Percentiles rank a stretch among this genome's conserved stretches.
These are phyloP conservation scores for Lepeophtheirus nordmannii DNA, from an alignment of 2,888 invertebrate genomes.

Conservation along the genomic window DNA sequence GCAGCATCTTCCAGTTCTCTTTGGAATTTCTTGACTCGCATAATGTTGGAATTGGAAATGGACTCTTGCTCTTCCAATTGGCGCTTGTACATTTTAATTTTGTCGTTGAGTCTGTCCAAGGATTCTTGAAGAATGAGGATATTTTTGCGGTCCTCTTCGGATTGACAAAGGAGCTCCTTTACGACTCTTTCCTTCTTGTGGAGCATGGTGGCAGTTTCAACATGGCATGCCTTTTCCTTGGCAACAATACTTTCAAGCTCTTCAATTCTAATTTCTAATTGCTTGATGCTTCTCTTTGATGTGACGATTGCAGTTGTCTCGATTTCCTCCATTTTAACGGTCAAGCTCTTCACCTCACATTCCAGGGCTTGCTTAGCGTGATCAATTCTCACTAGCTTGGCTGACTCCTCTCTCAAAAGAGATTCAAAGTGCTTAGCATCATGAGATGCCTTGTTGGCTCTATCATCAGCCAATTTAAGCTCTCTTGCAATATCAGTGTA, in stretches of 20 bases:
- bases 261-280: constrained; percentile 56
- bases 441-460: constrained; percentile 77
- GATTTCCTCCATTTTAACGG: constrained; percentile 82
- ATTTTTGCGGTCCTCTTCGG: constrained; percentile 94
- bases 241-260: constrained; percentile 66
- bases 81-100: constrained; percentile 83
- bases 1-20: constrained; percentile 93
- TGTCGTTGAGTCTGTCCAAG: constrained; percentile 33
- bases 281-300: constrained; percentile 91
- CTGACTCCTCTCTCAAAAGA: constrained; percentile 84
- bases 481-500: constrained; percentile 96
- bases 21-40: constrained; percentile 93
- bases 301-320: constrained; percentile 93
- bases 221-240: constrained; percentile 90
- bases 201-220: constrained; percentile 89
- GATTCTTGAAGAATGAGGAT: constrained; percentile 59
- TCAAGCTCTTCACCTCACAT: constrained; percentile 89
- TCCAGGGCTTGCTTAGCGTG: constrained; percentile 92
- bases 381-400: constrained; percentile 90
- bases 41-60: constrained; percentile 75
- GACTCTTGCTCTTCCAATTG: constrained; percentile 89
- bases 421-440: constrained; percentile 89
- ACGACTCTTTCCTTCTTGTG: constrained; percentile 94
- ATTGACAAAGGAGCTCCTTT: constrained; percentile 85
- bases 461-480: constrained; percentile 65